phyloP scores from a whole-genome alignment of 2,888 invertebrate species.

The Ariolimax columbianus region DNA sequence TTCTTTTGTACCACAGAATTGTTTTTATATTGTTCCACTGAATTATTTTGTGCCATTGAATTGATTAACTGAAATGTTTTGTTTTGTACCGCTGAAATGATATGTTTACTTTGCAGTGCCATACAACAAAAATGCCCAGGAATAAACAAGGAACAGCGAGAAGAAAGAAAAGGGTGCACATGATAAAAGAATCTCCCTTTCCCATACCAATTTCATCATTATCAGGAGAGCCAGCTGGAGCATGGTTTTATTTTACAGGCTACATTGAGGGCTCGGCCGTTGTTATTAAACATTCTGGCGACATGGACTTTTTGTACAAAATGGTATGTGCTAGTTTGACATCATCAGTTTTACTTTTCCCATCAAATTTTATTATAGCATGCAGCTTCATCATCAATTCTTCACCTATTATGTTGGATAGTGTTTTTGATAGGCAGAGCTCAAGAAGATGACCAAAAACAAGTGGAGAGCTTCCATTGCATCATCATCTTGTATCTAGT shows the following conservation, averaged over 20 bases:
- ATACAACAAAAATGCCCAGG: slow-evolving; percentile 29
- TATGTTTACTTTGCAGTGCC: background rate
- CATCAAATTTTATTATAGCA: no score
- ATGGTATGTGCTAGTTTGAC: no score
- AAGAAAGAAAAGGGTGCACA: slow-evolving; percentile 59
- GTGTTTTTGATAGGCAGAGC: no score
- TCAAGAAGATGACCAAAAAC: no score
- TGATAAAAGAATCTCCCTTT: slow-evolving; percentile 63
- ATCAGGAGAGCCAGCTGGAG: slow-evolving; percentile 55
- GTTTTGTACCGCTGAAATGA: background rate
- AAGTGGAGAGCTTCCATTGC: no score
- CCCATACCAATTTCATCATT: slow-evolving; percentile 68
- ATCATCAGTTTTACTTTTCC: slow-evolving; percentile 10
- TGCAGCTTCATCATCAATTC: no score
- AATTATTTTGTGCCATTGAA: no score
- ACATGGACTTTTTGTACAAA: slow-evolving; percentile 68
- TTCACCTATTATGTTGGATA: no score
- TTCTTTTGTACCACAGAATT: background rate
- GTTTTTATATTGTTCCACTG: no score
- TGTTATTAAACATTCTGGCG: slow-evolving; percentile 66
- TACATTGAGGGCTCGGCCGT: slow-evolving; percentile 62
- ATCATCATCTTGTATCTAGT: no score
- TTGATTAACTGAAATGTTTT: background rate
- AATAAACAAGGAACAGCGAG: slow-evolving; percentile 48
- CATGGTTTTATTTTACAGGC: slow-evolving; percentile 70